These are phyloP conservation scores for Australoheros scitulus DNA, from an alignment of 2,113 vertebrate genomes.

Conservation along the genomic window DNA sequence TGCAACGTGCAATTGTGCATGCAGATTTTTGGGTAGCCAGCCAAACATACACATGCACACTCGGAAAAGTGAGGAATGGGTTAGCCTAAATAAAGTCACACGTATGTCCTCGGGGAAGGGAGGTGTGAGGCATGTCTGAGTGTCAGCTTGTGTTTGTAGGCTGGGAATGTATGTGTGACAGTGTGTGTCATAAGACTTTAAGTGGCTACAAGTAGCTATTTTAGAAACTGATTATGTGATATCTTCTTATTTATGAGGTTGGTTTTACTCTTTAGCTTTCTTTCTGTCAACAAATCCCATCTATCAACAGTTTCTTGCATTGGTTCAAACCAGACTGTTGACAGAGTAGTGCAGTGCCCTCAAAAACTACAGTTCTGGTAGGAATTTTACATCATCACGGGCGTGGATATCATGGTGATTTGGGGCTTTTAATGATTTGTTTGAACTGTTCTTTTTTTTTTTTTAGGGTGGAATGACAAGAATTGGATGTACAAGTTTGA, in stretches of 20 bases:
- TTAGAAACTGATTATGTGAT: background rate
- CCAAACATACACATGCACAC: background rate
- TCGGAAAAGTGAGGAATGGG: background rate
- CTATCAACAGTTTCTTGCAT: background rate
- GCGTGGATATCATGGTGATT: background rate
- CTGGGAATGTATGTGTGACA: background rate
- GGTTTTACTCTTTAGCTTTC: background rate
- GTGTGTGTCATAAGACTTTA: background rate
- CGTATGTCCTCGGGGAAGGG: background rate
- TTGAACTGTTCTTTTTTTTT: no score
- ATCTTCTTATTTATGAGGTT: background rate
- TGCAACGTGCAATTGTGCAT: slow-evolving; percentile 18
- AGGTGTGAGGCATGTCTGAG: background rate
- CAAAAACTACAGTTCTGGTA: background rate
- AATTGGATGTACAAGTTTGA: background rate
- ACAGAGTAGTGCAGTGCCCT: background rate
- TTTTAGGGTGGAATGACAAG: no score
- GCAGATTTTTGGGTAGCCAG: slow-evolving; percentile 2
- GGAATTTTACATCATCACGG: background rate
- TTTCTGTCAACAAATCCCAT: background rate
- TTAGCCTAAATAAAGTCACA: background rate
- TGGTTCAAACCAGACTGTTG: background rate
- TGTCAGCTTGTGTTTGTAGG: background rate
- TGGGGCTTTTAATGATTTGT: background rate
- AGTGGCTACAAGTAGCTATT: background rate